phyloP scores from a whole-genome alignment of 1,140 invertebrate species.

The Brachionus manjavacas region DNA sequence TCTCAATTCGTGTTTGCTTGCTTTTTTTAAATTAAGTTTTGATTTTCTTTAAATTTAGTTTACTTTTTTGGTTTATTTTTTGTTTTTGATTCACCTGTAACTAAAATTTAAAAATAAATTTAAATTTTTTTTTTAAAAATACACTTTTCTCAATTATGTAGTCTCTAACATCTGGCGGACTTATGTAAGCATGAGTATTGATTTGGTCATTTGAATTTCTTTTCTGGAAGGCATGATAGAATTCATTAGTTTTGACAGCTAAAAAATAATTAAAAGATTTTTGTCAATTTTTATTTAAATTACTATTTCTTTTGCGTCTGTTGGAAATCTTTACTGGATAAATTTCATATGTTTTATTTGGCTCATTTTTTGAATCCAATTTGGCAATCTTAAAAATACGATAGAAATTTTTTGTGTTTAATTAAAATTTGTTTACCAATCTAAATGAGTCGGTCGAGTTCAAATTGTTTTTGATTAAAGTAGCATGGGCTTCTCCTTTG shows the following conservation, averaged over 20 bases:
- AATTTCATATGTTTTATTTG: not conserved
- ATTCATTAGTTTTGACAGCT: not conserved
- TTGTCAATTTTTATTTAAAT: not conserved
- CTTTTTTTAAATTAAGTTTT: not conserved
- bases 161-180: not conserved
- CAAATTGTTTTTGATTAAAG: not conserved
- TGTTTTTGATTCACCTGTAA: not conserved
- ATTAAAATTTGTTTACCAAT: not conserved
- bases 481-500: not conserved
- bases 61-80: not conserved
- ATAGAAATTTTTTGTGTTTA: not conserved
- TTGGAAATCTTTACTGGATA: not conserved
- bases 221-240: slow-evolving; percentile 5
- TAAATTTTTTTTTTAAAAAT: not conserved
- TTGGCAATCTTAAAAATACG: not conserved
- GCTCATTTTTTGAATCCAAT: not conserved
- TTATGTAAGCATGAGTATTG: not conserved
- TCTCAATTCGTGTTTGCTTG: not conserved
- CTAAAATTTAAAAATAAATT: not conserved
- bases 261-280: not conserved
- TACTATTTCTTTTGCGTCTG: slow-evolving; percentile 9
- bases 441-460: not conserved
- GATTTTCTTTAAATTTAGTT: not conserved
- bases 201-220: not conserved
- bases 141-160: not conserved